Evolutionary conservation across 2,888 invertebrate species (phyloP), one percentile per base, ranked within the genome.

Genomic region (Ceraclea dissimilis): DNA sequence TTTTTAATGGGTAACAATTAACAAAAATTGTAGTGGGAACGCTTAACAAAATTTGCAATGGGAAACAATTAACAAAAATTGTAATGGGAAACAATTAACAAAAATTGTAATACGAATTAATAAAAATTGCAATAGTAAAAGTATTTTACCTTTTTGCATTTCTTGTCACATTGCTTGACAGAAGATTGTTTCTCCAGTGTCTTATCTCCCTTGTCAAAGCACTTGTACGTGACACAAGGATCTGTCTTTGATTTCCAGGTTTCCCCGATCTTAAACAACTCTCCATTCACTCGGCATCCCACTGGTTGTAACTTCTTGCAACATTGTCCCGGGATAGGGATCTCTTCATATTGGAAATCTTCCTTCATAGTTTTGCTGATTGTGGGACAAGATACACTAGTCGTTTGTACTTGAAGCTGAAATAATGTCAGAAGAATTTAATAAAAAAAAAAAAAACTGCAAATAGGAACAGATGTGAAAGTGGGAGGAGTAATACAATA

Each of bases 371-470:
- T 74, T 18, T 68, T 67, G 1, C 78, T 66, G 1, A 79, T 66
- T 51, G 71, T 71, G 0, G 78, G 72, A 62, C 85, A 85, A 0
- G 72, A 73, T 60, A 78, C 78, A 57, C 74, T 71, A 0, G 69
- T 64, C 21, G 76, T 74, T 68, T 80, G 75, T 0, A 84, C 73
- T 74, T 80, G 80, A 5, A 83, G 66, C 83, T 83, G 65, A 2
- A n/a, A 26, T 26, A 26, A 26, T 65, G 66, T 17, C 13, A 16
- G 21, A 16, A 46, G n/a, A 39, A 39, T n/a, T 39, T 43, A 39
- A 13, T 39, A 8, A 39, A 39, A 39, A 5, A 39, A 39, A 26
- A 26, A 26, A 26, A 26, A 26, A 26, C 10, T 26, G 26, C 10
- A 26, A 4, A 4, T 26, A 26, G 26, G 4, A 6, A 26, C 4